A percentile compares a stretch with the other conserved stretches of the same genome.
phyloP scores from a whole-genome alignment of 2,113 vertebrate genomes.

The Benitochromis conjunctus region DNA sequence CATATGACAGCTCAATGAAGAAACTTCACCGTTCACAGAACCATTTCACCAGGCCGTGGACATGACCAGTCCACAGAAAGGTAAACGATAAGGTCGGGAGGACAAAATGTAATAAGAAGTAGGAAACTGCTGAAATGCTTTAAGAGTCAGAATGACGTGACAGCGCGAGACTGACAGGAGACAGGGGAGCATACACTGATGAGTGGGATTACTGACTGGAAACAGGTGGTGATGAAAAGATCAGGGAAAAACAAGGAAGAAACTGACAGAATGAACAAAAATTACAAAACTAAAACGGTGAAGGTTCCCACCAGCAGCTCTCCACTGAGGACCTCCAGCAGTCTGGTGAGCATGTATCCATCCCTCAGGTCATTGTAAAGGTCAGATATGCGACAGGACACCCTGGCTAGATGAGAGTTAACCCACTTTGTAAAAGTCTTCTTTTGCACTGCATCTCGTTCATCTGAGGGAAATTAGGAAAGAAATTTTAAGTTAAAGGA shows the following conservation, averaged over 20 bases:
- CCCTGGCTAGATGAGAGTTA: conserved; percentile 86
- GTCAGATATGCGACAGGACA: conserved; percentile 86
- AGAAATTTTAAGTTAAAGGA: fast-evolving
- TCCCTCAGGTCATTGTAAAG: conserved; percentile 89
- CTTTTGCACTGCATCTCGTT: conserved; percentile 93
- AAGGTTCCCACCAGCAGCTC: conserved; percentile 82
- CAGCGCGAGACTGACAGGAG: too few relatives aligned
- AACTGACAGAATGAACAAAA: background rate
- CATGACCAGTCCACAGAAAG: background rate
- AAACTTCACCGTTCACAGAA: background rate
- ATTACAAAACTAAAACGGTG: background rate
- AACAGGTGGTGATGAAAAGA: too few relatives aligned
- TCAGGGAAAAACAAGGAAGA: background rate
- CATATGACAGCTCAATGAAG: too few relatives aligned
- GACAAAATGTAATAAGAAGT: background rate
- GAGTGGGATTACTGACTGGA: too few relatives aligned
- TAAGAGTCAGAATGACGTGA: background rate
- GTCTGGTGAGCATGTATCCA: conserved; percentile 87
- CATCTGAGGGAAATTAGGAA: conserved; percentile 70
- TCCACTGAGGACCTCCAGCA: conserved; percentile 92
- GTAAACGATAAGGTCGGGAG: too few relatives aligned
- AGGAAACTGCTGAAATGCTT: too few relatives aligned
- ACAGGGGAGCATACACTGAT: background rate
- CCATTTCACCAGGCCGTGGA: background rate
- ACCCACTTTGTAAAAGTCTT: conserved; percentile 98